Evolutionary conservation across 2,888 invertebrate species (phyloP), one percentile per base, ranked within the genome.

Genomic region (Drosophila sordidula): DNA sequence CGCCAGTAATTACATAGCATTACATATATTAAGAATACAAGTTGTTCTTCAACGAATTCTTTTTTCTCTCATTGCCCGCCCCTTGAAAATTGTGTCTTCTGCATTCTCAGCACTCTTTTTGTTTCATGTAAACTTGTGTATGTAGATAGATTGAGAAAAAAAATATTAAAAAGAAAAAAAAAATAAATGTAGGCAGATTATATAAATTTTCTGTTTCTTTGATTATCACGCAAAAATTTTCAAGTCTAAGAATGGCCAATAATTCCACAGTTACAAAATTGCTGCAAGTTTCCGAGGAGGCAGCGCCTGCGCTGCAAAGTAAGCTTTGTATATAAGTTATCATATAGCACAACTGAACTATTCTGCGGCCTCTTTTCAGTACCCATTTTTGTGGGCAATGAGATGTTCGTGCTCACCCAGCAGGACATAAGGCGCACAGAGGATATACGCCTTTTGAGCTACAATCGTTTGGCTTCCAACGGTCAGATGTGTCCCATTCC

Each of bases 341-440:
- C 1, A 5, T 9, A 2, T 25, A 6, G 6, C 14, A 14, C 5
- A 36, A 18, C 2, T 16, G 8, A 38, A n/a, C 29, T 6, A 5
- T 0, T 26, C 6, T 4, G 34, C 4, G 8, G 8, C 36, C 12
- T 4, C 38, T 22, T 22, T 41, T 1, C n/a, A 91, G 92, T 89
- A 22, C 90, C 91, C 9, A 29, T 91, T 4, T 32, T 90, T 6
- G 63, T 91, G 47, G 91, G 87, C 3, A 89, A 89, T 42, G 87
- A 91, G 16, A 46, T 78, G 34, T 86, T 75, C 16, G 32, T 91
- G 18, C 47, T 91, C 6, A 87, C 85, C 0, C 92, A 91, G 52
- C 92, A 91, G 68, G 92, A 91, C 59, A 59, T 90, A 6, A 84
- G 91, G 3, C 87, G 89, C 50, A 75, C 84, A 14, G 90, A 91